Conservation (phyloP, 2,113 vertebrate species). For the Cairina moschata region DNA sequence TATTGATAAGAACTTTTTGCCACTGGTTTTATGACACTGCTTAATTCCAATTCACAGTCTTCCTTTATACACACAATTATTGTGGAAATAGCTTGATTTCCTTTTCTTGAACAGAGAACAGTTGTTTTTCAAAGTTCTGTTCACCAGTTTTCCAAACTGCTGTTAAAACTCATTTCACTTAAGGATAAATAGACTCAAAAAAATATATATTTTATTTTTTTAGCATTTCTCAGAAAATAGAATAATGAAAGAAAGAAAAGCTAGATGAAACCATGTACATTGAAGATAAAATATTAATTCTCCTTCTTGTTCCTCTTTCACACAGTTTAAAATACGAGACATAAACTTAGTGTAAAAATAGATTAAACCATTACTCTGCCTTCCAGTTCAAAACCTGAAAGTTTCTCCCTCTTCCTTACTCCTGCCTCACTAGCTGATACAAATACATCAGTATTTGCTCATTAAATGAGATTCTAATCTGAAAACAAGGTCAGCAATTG, state of each 20-base stretch:
- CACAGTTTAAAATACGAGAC: not conserved
- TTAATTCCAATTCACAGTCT: not conserved
- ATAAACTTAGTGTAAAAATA: not conserved
- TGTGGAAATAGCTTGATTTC: not conserved
- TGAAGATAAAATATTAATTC: not conserved
- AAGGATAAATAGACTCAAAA: not conserved
- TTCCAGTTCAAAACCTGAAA: not conserved
- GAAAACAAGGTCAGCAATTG: not conserved
- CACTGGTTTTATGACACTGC: not conserved
- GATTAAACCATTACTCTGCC: not conserved
- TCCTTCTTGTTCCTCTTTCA: not conserved
- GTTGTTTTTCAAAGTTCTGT: not conserved
- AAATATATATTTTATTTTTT: not conserved
- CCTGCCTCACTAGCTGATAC: not conserved
- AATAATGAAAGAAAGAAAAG: not conserved
- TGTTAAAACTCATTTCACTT: not conserved
- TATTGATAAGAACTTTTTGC: not conserved
- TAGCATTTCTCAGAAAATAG: not conserved
- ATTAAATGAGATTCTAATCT: not conserved
- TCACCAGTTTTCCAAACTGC: not conserved
- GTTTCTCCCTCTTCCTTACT: not conserved
- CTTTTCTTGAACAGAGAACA: not conserved
- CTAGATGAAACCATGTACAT: not conserved
- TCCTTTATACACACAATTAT: rapidly evolving
- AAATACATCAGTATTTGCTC: not conserved